Percentiles rank a stretch among this genome's conserved stretches.
Evolutionary conservation across 2,113 vertebrate species (phyloP).

Genomic region (Hiodon tergisus): DNA sequence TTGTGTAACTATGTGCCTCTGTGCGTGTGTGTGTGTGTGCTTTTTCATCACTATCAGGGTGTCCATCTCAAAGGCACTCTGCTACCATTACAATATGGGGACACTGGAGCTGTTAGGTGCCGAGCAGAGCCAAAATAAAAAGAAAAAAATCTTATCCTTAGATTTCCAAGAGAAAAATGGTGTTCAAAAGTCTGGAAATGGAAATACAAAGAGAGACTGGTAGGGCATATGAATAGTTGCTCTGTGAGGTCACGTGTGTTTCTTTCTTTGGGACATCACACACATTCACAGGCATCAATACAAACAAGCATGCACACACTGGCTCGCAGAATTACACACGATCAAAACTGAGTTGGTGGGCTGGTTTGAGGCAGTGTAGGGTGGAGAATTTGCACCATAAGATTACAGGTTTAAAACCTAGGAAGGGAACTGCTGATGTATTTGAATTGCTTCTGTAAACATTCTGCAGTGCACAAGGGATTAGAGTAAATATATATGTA

Average conservation of each 20-base stretch:
- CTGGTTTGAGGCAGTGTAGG: no score
- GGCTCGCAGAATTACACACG: no score
- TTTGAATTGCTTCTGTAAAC: no score
- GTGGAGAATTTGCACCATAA: no score
- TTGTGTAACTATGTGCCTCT: no score
- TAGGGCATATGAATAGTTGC: not conserved
- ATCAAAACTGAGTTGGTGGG: no score
- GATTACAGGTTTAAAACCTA: no score
- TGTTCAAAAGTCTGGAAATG: not conserved
- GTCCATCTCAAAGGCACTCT: not conserved
- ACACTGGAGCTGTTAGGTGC: not conserved
- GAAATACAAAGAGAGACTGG: slow-evolving; percentile 9
- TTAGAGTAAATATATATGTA: no score
- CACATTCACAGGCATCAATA: not conserved
- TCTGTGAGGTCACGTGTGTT: not conserved
- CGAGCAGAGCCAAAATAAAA: not conserved
- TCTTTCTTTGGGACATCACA: no score
- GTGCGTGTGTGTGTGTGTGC: no score
- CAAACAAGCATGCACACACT: slow-evolving; percentile 2
- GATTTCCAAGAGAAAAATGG: not conserved
- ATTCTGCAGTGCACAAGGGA: no score
- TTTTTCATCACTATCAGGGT: not conserved
- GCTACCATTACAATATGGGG: not conserved
- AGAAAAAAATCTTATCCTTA: not conserved
- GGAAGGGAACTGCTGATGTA: no score